These are phyloP conservation scores for Prionace glauca DNA, from an alignment of 2,797 vertebrate species.

Conservation along the genomic window DNA sequence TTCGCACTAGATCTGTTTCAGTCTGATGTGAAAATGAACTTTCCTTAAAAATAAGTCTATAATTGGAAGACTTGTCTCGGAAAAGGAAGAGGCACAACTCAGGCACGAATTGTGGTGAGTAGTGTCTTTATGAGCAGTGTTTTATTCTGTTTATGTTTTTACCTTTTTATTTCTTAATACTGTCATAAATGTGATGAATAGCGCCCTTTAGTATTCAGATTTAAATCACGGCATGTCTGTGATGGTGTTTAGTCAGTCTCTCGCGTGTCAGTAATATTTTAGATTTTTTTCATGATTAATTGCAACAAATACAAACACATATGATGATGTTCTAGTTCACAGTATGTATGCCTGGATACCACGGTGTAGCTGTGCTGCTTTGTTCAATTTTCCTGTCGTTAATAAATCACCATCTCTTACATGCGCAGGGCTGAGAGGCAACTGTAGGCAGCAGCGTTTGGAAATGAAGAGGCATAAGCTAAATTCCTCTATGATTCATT, in stretches of 20 bases:
- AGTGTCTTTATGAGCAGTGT: background rate
- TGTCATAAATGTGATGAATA: conserved; percentile 40
- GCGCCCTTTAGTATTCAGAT: conserved; percentile 39
- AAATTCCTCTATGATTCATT: conserved; percentile 58
- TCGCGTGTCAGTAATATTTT: conserved; percentile 51
- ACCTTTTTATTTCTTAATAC: conserved; percentile 38
- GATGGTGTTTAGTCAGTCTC: conserved; percentile 40
- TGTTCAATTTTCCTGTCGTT: conserved; percentile 62
- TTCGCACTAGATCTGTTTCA: conserved; percentile 78
- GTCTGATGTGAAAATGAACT: conserved; percentile 68
- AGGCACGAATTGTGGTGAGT: conserved; percentile 30
- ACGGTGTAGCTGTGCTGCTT: conserved; percentile 55
- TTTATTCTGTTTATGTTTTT: conserved; percentile 32
- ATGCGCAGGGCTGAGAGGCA: conserved; percentile 51
- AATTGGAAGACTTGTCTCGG: conserved; percentile 34
- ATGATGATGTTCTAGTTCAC: conserved; percentile 60
- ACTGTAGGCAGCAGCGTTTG: conserved; percentile 50
- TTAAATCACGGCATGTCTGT: conserved; percentile 40
- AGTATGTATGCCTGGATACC: conserved; percentile 57
- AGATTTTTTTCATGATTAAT: conserved; percentile 55
- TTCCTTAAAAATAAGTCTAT: conserved; percentile 50
- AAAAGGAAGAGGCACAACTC: conserved; percentile 16
- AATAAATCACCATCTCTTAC: conserved; percentile 62
- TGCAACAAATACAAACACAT: conserved; percentile 55
- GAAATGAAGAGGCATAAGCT: conserved; percentile 51